Conservation (phyloP, 1,140 invertebrate genomes). For the Sipha flava region DNA sequence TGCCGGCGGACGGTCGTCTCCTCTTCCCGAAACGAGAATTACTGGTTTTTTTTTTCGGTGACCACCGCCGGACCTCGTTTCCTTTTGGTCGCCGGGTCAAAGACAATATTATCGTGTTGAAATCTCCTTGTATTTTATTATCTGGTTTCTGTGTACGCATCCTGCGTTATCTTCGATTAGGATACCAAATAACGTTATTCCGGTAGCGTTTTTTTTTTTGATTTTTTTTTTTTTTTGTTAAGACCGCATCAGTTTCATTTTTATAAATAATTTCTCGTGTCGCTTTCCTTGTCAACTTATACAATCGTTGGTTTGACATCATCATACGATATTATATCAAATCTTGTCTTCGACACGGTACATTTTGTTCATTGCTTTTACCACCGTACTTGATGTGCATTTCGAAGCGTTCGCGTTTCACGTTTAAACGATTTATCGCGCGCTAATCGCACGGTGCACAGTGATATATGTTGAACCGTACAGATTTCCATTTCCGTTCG, state of each 20-base stretch:
- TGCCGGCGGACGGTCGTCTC: constrained; percentile 1
- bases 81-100: not conserved
- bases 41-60: constrained; percentile 25
- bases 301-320: too few relatives aligned
- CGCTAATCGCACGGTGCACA: too few relatives aligned
- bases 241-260: not conserved
- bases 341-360: too few relatives aligned
- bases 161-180: not conserved
- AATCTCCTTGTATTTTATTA: constrained; percentile 26
- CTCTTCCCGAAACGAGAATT: constrained; percentile 26
- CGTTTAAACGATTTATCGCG: too few relatives aligned
- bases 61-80: constrained; percentile 11
- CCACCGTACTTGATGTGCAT: too few relatives aligned
- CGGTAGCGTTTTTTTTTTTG: not conserved
- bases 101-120: constrained; percentile 22
- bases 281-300: too few relatives aligned
- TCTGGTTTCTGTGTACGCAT: not conserved
- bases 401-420: too few relatives aligned
- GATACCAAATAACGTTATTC: not conserved
- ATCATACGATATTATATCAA: too few relatives aligned
- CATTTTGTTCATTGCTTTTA: too few relatives aligned
- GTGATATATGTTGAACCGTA: too few relatives aligned
- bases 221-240: not conserved
- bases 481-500: too few relatives aligned
- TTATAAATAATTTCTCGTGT: not conserved